Percentiles rank a stretch among this genome's conserved stretches.
Evolutionary conservation across 2,888 invertebrate genomes (phyloP).

Genomic region (Eulithis testata): DNA sequence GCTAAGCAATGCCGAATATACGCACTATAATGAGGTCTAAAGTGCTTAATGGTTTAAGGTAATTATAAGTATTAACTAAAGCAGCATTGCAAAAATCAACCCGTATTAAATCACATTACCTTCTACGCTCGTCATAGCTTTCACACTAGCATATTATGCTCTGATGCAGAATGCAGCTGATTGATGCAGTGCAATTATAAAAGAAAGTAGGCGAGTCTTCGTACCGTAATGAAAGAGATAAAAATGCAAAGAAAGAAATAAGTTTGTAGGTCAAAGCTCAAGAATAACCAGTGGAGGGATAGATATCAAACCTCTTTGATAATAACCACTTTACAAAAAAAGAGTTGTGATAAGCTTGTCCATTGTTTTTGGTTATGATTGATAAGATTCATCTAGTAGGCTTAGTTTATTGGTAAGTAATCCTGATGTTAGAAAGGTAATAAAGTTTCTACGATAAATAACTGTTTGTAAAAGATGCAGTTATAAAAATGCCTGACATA

Average conservation of each 20-base stretch:
- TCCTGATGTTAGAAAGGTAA: too few relatives aligned
- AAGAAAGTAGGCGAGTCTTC: background rate
- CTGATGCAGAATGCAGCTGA: conserved; percentile 17
- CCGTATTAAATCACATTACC: conserved; percentile 5
- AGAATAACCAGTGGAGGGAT: too few relatives aligned
- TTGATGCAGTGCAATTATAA: conserved; percentile 16
- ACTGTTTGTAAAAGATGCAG: conserved; percentile 2
- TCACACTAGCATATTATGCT: conserved; percentile 15
- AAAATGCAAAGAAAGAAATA: background rate
- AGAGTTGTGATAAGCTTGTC: too few relatives aligned
- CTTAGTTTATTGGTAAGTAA: too few relatives aligned
- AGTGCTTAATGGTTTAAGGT: too few relatives aligned
- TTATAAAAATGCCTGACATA: background rate
- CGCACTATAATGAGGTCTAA: too few relatives aligned
- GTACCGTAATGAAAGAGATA: background rate
- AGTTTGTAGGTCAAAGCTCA: too few relatives aligned
- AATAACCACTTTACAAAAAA: too few relatives aligned
- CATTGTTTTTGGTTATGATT: too few relatives aligned
- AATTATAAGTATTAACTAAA: background rate
- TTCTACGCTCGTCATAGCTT: conserved; percentile 15
- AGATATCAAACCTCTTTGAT: too few relatives aligned
- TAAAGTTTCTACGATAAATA: background rate
- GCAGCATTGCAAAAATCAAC: background rate
- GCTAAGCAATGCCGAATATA: too few relatives aligned
- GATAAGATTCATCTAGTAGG: too few relatives aligned